Percentiles rank a stretch among this genome's conserved stretches.
Conservation (phyloP, 1,140 invertebrate species). For the Muscidifurax raptorellus region DNA sequence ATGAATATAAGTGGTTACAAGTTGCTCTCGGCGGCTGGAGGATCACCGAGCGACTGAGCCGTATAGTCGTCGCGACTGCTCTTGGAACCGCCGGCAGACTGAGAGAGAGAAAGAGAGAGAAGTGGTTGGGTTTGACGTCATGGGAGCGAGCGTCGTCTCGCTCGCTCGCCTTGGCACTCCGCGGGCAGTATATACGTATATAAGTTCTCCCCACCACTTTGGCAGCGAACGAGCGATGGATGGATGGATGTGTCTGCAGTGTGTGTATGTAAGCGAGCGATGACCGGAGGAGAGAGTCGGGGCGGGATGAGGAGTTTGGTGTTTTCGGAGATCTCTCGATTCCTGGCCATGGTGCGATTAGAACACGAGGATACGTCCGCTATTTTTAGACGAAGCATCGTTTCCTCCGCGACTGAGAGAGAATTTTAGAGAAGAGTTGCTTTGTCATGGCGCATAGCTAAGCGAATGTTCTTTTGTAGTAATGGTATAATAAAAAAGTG, state of each 20-base stretch:
- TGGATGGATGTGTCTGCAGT: not conserved
- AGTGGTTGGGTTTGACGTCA: constrained; percentile 29
- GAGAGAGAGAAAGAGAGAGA: constrained; percentile 16
- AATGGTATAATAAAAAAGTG: too few relatives aligned
- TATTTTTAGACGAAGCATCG: not conserved
- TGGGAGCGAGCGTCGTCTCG: not conserved
- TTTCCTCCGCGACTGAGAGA: too few relatives aligned
- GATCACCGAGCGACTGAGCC: constrained; percentile 52
- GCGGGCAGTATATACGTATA: not conserved
- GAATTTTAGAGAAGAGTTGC: too few relatives aligned
- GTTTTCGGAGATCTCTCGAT: not conserved
- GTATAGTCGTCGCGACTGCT: not conserved
- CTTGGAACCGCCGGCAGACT: not conserved
- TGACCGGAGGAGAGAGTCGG: constrained; percentile 9
- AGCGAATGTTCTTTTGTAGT: too few relatives aligned
- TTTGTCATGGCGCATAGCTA: too few relatives aligned
- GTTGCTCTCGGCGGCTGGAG: not conserved
- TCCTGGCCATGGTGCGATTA: not conserved
- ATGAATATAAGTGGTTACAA: too few relatives aligned
- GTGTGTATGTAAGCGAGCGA: not conserved
- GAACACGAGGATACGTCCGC: not conserved
- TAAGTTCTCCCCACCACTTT: not conserved
- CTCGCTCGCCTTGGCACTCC: not conserved
- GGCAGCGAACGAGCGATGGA: not conserved
- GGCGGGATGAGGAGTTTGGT: not conserved